Evolutionary conservation across 2,113 vertebrate species (phyloP), one percentile per base, ranked within the genome.

Genomic region (Alosa alosa): DNA sequence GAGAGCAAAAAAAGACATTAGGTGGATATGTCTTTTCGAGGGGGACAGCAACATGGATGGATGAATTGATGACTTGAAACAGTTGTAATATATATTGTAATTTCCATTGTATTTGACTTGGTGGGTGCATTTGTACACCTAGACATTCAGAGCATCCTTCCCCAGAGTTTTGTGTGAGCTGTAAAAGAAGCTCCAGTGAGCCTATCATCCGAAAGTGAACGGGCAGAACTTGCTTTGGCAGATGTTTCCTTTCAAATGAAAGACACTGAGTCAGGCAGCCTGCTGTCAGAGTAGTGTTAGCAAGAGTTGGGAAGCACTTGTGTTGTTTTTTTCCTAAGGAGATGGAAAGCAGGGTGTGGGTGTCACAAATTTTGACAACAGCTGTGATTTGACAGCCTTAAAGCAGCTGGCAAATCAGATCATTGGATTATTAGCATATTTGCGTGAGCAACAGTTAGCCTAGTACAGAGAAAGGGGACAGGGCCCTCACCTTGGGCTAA

Each of bases 1-100:
- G 84, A 85, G 88, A 85, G 64, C 9, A 15, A 36, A 15, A 72
- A 72, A 31, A 72, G 64, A 72, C 64, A 72, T 72, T 31, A 72
- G 64, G 64, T 72, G 64, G 64, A 72, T 72, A 72, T 72, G 64
- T 72, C 64, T 72, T 72, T 72, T 72, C 10, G 10, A 31, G 64
- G 11, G 64, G 64, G n/a, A 31, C 36, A 15, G 64, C 64, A 72
- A 72, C 64, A 72, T 13, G 25, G 64, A 4, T 15, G 64, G 25
- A 72, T 72, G 64, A 72, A 13, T 72, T 25, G 64, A 15, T 72
- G 64, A 72, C 31, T 72, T 25, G 64, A 15, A 36, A 72, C 10
- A 7, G 25, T 72, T 25, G 64, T 72, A 72, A 72, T 36, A 72
- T 31, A 72, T 25, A 72, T 31, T 31, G 64, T 72, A 72, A 72